Base-by-base conservation (phyloP, 2,888 invertebrate genomes). In the Siphlonurus alternatus region DNA sequence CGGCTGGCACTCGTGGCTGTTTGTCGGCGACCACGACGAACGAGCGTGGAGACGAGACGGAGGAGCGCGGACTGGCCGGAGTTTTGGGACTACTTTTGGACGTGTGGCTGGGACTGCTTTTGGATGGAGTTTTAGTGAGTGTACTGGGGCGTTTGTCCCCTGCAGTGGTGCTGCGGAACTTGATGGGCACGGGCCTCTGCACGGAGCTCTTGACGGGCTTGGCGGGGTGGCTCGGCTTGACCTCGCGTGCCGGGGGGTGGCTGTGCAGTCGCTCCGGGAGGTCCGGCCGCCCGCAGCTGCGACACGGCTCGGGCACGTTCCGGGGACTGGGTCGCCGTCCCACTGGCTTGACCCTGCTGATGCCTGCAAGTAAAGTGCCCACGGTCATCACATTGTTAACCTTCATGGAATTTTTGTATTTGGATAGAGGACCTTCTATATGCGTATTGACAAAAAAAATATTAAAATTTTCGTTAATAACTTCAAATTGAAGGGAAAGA, bases 181-280 rank as follows among this genome's bases (percentile, higher is more conserved):
- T 56, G 5, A 81, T 74, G 1, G 80, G 77, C 2, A 80, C 74
- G 2, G 81, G 80, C 67, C 80, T 80, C 68, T 79, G 79, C 2
- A 80, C 76, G 2, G 75, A 75, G 67, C 75, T 78, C 65, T 79
- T 80, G 59, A 61, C 25, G 23, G 64, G 62, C 54, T 65, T 67
- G 59, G 61, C 15, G 18, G n/a, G 25, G 62, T 20, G 66, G 65
- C 65, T 65, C 67, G 61, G 24, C 54, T 53, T 25, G 59, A 19
- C 7, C 61, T 59, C 24, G 53, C 24, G 63, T 53, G 64, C 61
- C 20, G 59, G 20, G 10, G 25, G 81, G 70, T 82, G 82, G 70
- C 81, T 82, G 71, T 83, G 82, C 66, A 82, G 79, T 18, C 87
- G 75, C 70, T 88, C 87, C 0, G 87, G 85, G 66, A 81, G 80